Evolutionary conservation across 2,888 invertebrate species (phyloP), one percentile per base, ranked within the genome.

Genomic region (Agapostemon virescens): DNA sequence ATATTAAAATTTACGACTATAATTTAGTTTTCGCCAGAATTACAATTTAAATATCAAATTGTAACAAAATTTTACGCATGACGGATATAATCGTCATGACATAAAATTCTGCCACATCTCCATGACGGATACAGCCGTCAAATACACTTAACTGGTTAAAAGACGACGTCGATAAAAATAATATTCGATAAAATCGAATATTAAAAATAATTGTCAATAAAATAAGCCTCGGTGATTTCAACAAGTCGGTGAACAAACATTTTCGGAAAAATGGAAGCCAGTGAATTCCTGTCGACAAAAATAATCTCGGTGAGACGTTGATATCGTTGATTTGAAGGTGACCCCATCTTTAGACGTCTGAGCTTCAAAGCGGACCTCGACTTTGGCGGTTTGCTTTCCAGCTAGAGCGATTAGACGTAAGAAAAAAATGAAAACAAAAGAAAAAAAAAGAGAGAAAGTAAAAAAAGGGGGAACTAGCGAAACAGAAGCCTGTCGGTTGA

Each of bases 371-470:
- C 68, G 81, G 33, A 58, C 45, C 64, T 75, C 72, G 40, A 71
- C 52, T 71, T 81, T 30, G 64, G 81, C 69, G 69, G 66, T 77
- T 81, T 61, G 81, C 64, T 82, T 81, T 67, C 13, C 69, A 52
- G 68, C 40, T 66, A 33, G 64, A 72, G 64, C 55, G 66, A 70
- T 55, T 80, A 80, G 74, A 61, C 69, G 61, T 80, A 74, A 74
- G 67, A 67, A 36, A 67, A 36, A n/a, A 26, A 26, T 26, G 30
- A 26, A 63, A 30, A 36, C 23, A 52, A n/a, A 52, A n/a, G n/a
- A n/a, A n/a, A n/a, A n/a, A n/a, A n/a, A n/a, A n/a, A n/a, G n/a
- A n/a, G n/a, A 36, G 30, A 26, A 69, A 30, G 58, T 33, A 58
- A 36, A 58, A 30, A 36, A 45, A 6, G 30, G 61, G 30, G 42